Percentiles rank a stretch among this genome's conserved stretches.
phyloP scores from a whole-genome alignment of 2,113 vertebrate species.

The Procavia capensis region DNA sequence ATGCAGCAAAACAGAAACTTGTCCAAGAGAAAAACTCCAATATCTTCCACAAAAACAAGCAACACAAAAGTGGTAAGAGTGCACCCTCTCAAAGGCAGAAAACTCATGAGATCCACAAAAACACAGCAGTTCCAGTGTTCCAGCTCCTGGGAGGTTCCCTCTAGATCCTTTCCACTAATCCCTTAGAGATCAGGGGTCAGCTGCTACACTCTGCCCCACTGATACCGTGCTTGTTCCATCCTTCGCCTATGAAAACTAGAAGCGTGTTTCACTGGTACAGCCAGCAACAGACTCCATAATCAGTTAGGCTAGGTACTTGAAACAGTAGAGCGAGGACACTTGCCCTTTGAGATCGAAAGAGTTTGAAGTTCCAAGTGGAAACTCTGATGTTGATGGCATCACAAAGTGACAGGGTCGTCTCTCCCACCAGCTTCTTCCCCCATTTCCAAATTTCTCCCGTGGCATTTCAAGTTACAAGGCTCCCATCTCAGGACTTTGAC shows the following conservation, averaged over 20 bases:
- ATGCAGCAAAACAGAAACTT: not conserved
- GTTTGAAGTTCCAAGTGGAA: not conserved
- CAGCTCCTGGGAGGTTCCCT: not conserved
- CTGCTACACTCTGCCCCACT: not conserved
- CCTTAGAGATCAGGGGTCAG: not conserved
- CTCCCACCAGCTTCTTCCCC: slow-evolving; percentile 53
- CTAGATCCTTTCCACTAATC: not conserved
- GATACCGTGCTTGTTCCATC: not conserved
- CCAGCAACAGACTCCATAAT: not conserved
- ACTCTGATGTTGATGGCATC: not conserved
- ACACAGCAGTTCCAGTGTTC: not conserved
- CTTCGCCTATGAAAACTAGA: not conserved
- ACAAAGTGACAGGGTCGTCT: slow-evolving; percentile 37
- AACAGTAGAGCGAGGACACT: slow-evolving; percentile 7
- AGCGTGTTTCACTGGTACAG: not conserved
- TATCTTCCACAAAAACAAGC: not conserved
- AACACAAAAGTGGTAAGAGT: not conserved
- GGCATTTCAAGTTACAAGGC: slow-evolving; percentile 79
- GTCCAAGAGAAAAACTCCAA: not conserved
- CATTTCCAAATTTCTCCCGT: slow-evolving; percentile 64
- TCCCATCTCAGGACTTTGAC: slow-evolving; percentile 84
- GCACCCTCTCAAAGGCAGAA: not conserved
- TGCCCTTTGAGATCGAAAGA: not conserved
- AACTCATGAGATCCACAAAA: not conserved
- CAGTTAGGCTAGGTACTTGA: fast-evolving